Evolutionary conservation across 2,888 invertebrate species (phyloP).

Genomic region (Melanargia galathea): DNA sequence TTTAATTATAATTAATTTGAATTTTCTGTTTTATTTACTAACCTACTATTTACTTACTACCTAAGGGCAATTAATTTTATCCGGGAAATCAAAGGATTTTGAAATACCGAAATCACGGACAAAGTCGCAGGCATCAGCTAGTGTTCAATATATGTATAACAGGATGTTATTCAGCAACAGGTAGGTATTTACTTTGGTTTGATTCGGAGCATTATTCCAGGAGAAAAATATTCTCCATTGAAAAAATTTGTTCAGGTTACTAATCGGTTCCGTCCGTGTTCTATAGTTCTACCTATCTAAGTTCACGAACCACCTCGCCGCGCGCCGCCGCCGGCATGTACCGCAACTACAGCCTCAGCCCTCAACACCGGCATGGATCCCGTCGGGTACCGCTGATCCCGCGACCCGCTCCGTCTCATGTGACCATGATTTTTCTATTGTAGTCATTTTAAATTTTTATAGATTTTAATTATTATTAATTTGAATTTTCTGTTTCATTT

Average conservation of each 20-base stretch:
- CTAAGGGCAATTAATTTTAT: no score
- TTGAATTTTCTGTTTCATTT: not conserved
- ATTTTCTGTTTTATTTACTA: not conserved
- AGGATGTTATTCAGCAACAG: no score
- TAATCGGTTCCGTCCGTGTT: slow-evolving; percentile 89
- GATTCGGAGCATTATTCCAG: no score
- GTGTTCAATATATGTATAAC: no score
- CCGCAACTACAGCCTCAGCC: slow-evolving; percentile 90
- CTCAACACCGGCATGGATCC: slow-evolving; percentile 89
- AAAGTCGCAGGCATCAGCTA: no score
- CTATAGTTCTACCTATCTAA: slow-evolving; percentile 87
- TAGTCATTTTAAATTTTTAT: not conserved
- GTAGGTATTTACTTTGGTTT: no score
- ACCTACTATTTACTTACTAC: no score
- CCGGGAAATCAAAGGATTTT: no score
- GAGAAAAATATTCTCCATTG: no score
- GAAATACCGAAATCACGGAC: no score
- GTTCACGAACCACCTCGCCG: slow-evolving; percentile 87
- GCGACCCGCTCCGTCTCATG: not conserved
- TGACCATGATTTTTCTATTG: not conserved
- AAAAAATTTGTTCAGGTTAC: slow-evolving; percentile 54
- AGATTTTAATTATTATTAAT: not conserved
- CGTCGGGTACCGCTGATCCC: slow-evolving; percentile 50
- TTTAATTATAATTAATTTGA: not conserved
- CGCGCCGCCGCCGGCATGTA: slow-evolving; percentile 91